phyloP scores from a whole-genome alignment of 2,888 invertebrate species.

The Drosophila multiciliata region DNA sequence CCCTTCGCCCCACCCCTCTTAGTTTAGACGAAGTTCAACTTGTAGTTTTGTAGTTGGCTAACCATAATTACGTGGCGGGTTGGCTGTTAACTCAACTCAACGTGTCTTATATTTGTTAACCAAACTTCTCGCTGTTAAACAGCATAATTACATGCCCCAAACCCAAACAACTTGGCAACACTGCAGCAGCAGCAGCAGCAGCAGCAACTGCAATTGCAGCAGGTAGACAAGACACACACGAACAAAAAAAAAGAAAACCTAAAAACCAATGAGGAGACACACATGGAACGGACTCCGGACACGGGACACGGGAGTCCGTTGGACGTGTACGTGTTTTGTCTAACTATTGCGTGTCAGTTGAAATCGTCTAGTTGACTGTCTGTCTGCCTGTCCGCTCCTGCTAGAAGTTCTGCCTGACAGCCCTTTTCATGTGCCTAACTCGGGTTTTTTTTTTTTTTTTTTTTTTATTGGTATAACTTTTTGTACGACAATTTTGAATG shows the following conservation, averaged over 20 bases:
- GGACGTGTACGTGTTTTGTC: constrained; percentile 37
- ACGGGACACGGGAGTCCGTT: constrained; percentile 7
- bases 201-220: constrained; percentile 20
- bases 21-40: constrained; percentile 9
- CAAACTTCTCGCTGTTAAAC: constrained; percentile 74
- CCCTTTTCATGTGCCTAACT: constrained; percentile 37
- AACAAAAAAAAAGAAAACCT: constrained; percentile 3
- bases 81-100: constrained; percentile 28
- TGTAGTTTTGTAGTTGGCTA: constrained; percentile 14
- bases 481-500: constrained; percentile 59
- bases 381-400: constrained; percentile 10
- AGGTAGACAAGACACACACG: constrained; percentile 44
- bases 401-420: constrained; percentile 47
- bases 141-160: constrained; percentile 75
- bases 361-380: constrained; percentile 51
- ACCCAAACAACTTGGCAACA: constrained; percentile 19
- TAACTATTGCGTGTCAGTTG: constrained; percentile 76
- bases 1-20: too few species aligned
- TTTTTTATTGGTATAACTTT: constrained; percentile 16
- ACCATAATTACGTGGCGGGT: constrained; percentile 50
- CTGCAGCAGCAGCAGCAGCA: constrained; percentile 38
- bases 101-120: constrained; percentile 67
- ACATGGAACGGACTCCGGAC: neutral
- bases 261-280: neutral
- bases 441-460: constrained; percentile 7